Evolutionary conservation across 2,888 invertebrate genomes (phyloP).

Genomic region (Papilio demoleus): DNA sequence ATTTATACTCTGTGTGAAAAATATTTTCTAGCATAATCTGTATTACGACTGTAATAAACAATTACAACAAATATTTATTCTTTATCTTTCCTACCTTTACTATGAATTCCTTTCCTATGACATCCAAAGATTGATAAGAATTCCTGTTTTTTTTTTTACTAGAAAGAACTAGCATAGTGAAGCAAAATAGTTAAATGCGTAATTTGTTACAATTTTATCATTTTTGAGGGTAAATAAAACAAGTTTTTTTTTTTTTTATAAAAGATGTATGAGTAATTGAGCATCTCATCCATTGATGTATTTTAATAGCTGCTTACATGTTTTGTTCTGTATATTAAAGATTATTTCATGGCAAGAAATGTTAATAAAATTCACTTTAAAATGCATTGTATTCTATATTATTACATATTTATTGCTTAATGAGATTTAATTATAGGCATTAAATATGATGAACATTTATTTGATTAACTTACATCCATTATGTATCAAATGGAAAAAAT

Average conservation of each 20-base stretch:
- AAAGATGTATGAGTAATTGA: slow-evolving; percentile 70
- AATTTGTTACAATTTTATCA: no score
- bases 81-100: not conserved
- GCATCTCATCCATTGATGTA: slow-evolving; percentile 43
- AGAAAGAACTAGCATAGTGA: no score
- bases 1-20: not conserved
- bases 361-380: not conserved
- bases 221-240: slow-evolving; percentile 19
- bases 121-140: no score
- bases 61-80: not conserved
- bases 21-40: not conserved
- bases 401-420: not conserved
- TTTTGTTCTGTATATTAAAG: not conserved
- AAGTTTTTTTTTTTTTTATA: slow-evolving; percentile 49
- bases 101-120: not conserved
- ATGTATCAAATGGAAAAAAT: not conserved
- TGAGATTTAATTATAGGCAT: no score
- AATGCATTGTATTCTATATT: not conserved
- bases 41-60: slow-evolving; percentile 8
- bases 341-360: slow-evolving; percentile 5
- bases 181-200: no score
- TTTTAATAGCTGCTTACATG: slow-evolving; percentile 9
- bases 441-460: not conserved
- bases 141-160: no score
- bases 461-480: slow-evolving; percentile 16